Conservation (phyloP, 2,113 vertebrate genomes). For the Diadophis punctatus region DNA sequence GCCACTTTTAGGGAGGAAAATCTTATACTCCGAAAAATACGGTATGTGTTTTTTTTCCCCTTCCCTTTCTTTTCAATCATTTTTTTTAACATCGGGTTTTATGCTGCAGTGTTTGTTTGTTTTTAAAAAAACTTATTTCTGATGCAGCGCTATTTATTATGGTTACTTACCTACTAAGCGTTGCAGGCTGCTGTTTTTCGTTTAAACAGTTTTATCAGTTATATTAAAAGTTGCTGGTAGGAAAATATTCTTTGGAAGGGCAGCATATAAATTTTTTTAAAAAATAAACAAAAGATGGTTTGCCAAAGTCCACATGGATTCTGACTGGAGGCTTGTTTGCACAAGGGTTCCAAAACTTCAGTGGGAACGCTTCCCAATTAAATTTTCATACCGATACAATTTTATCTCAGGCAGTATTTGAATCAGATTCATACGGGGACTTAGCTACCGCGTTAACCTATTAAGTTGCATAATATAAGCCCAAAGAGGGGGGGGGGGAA, state of each 20-base stretch:
- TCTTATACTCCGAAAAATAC: too few species aligned
- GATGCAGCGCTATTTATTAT: background rate
- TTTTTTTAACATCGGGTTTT: background rate
- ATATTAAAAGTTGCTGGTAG: background rate
- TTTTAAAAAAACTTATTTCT: background rate
- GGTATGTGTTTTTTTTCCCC: background rate
- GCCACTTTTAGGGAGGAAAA: too few species aligned
- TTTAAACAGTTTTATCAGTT: background rate
- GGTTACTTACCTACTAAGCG: background rate
- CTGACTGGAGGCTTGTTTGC: background rate
- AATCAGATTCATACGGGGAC: background rate
- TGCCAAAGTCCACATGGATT: background rate
- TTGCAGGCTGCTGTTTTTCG: background rate
- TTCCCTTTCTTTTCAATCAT: background rate
- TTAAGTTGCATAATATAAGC: background rate
- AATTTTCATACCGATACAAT: background rate
- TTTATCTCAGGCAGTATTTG: background rate
- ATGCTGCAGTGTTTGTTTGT: background rate
- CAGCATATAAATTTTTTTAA: background rate
- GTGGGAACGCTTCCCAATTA: background rate
- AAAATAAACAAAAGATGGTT: background rate
- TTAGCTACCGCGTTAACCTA: background rate
- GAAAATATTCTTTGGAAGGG: background rate
- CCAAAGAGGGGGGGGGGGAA: fast-evolving
- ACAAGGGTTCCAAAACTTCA: background rate